These are phyloP conservation scores for Telmatherina bonti DNA, from an alignment of 2,797 vertebrate species.

Conservation along the genomic window DNA sequence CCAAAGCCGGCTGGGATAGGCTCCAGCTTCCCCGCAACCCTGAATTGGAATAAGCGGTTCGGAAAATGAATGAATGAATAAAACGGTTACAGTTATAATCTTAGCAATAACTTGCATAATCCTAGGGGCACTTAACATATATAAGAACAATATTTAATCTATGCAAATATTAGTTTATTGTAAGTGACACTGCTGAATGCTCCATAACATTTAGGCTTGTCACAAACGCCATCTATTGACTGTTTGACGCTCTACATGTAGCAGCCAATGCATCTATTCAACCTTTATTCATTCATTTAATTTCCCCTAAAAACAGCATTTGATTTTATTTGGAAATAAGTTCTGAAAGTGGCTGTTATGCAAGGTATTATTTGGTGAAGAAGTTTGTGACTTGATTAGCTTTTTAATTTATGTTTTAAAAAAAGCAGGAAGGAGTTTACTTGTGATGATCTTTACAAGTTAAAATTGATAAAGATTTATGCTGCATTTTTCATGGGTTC, in stretches of 20 bases:
- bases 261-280: not conserved
- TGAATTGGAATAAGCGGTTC: no score
- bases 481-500: not conserved
- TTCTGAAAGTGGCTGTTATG: not conserved
- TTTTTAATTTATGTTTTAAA: not conserved
- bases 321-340: not conserved
- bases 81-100: not conserved
- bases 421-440: not conserved
- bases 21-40: no score
- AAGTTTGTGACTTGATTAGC: not conserved
- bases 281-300: not conserved
- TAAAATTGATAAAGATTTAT: not conserved
- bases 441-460: not conserved
- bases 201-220: not conserved
- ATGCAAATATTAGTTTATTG: not conserved
- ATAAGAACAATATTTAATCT: not conserved
- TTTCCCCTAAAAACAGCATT: not conserved
- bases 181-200: not conserved
- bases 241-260: not conserved
- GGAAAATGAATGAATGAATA: no score
- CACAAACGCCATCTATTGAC: not conserved
- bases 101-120: not conserved
- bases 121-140: not conserved
- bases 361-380: not conserved
- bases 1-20: no score